Base-by-base conservation (phyloP, 2,797 vertebrate genomes). In the Craterocephalus amniculus region DNA sequence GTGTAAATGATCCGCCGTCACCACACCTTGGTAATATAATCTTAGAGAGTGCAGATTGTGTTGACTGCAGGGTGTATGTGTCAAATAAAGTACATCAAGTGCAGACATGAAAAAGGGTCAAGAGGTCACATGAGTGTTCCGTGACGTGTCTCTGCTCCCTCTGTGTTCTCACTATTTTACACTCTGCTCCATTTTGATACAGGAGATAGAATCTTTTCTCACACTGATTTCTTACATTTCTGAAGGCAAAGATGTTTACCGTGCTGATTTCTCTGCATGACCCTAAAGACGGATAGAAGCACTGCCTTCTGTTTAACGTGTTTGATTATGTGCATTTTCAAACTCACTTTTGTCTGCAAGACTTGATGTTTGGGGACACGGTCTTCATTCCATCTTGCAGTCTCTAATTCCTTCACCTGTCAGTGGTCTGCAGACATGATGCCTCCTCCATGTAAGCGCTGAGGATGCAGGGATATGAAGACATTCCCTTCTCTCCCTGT, bases 1-100 rank as follows among this genome's bases (percentile, higher is more conserved):
- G 76, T 85, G 86, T 87, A 74, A 88, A 88, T 58, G 83, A 76
- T 35, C 65, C 67, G 32, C 71, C 77, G 83, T 78, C 6, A 36
- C 69, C 70, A 72, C 84, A 84, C 87, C 80, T 87, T 58, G 2
- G 69, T 88, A 77, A 88, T 83, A 70, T 83, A 73, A 84, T 87
- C 78, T 73, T 2, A 36, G 58, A 63, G 60, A 35, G 64, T 48
- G 74, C 57, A 63, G 70, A 83, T 66, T 34, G 43, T 48, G 61
- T 72, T 70, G 66, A 78, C 66, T 63, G 58, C 31, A 59, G 67
- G 48, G 74, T 65, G 74, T 62, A 74, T 66, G 76, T 73, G 57
- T 72, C 63, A 68, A 74, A 83, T 81, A 74, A 74, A 67, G 62
- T 58, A 54, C 62, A 62, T 51, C 34, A 70, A 69, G 34, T 63